Evolutionary conservation across 2,888 invertebrate genomes (phyloP), one percentile per base, ranked within the genome.

Genomic region (Chrysotoxum bicinctum): DNA sequence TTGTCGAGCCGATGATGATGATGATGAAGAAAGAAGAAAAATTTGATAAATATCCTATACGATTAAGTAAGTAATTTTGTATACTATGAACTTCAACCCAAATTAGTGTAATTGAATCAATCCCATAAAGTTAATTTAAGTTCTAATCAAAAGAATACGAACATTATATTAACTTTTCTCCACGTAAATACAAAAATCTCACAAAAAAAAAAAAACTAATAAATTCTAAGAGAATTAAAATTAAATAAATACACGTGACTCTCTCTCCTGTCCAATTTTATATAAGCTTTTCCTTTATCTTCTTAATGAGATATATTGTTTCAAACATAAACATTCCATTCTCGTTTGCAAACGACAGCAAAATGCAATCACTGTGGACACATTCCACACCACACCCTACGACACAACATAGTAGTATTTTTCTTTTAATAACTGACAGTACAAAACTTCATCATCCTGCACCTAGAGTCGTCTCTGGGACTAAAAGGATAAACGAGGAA

Each of bases 271-370:
- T 52, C 30, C 16, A 30, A 16, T 30, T 52, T 26, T 52, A 30
- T 35, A 7, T 35, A 58, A 58, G 32, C 35, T 35, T 14, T 58
- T 37, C 12, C 32, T 32, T 56, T 7, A 7, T 52, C 3, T 21
- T 58, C 26, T 14, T 60, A 10, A 4, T 60, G n/a, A n/a, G n/a
- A n/a, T 60, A 23, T 7, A n/a, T 58, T 60, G 23, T 60, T 26
- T 60, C 8, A 45, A 45, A 45, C 6, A 43, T 16, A 12, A 64
- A 64, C 45, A 64, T 64, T 64, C 5, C 7, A 45, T 64, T 64
- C 19, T 64, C 12, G 5, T 64, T 64, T 30, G 14, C 14, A 3
- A 64, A 2, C 1, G 16, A 64, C 64, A 64, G 12, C 45, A 30
- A 60, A 64, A 45, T 45, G 26, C 60, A 40, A 43, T 60, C 26